These are phyloP conservation scores for Pilophorus perplexus DNA, from an alignment of 2,888 invertebrate species.

Conservation along the genomic window DNA sequence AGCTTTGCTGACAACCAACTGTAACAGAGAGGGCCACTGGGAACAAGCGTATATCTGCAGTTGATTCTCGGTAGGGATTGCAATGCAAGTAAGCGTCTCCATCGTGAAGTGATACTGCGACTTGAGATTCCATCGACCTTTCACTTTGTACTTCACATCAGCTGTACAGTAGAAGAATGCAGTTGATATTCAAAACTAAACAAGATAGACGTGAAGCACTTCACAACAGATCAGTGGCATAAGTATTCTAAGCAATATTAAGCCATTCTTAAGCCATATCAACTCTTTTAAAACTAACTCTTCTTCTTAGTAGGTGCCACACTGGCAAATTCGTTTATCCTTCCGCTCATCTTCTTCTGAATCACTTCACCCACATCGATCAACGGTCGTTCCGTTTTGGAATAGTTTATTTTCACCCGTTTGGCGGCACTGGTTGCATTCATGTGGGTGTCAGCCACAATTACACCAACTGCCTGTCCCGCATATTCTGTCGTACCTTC, in stretches of 20 bases:
- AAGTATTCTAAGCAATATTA: not conserved
- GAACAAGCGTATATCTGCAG: slow-evolving; percentile 64
- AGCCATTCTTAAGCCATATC: not conserved
- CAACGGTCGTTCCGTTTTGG: slow-evolving; percentile 52
- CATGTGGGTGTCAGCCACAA: slow-evolving; percentile 64
- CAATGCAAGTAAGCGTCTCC: slow-evolving; percentile 69
- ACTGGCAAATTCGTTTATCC: slow-evolving; percentile 44
- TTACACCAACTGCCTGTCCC: slow-evolving; percentile 72
- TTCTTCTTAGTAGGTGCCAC: slow-evolving; percentile 23
- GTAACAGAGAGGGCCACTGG: slow-evolving; percentile 61
- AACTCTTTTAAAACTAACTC: not conserved
- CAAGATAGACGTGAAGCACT: too few relatives aligned
- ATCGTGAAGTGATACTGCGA: slow-evolving; percentile 71
- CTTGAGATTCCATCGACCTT: slow-evolving; percentile 51
- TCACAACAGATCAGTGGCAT: too few relatives aligned
- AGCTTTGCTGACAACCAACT: slow-evolving; percentile 54
- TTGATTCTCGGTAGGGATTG: slow-evolving; percentile 67
- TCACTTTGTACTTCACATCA: slow-evolving; percentile 44
- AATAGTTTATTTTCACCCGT: slow-evolving; percentile 60
- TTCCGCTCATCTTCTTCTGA: slow-evolving; percentile 36
- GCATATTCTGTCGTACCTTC: slow-evolving; percentile 57
- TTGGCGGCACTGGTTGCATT: slow-evolving; percentile 61
- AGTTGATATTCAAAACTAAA: too few relatives aligned
- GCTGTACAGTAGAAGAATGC: too few relatives aligned
- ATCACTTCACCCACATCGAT: slow-evolving; percentile 46